phyloP scores from a whole-genome alignment of 1,140 invertebrate genomes.

The Octopus bimaculoides region DNA sequence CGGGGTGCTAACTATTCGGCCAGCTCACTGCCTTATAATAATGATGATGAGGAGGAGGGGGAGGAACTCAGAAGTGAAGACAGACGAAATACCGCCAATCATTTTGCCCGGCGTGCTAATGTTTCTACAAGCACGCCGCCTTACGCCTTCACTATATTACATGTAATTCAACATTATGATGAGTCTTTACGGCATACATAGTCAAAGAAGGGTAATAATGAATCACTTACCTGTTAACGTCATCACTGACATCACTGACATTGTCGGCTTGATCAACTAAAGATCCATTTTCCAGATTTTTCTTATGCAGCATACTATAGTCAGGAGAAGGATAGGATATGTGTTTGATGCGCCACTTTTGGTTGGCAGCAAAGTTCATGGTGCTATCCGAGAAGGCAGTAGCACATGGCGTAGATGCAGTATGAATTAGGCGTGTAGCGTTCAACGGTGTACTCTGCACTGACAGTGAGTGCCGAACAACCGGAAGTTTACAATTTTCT shows the following conservation, averaged over 20 bases:
- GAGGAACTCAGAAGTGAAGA: no score
- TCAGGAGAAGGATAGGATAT: conserved; percentile 3
- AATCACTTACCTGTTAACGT: neutral
- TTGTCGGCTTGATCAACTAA: conserved; percentile 1
- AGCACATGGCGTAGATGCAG: neutral
- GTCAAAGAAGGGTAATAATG: no score
- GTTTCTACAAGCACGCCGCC: no score
- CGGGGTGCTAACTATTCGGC: no score
- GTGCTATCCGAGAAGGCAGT: neutral
- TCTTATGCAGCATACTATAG: neutral
- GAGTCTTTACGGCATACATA: no score
- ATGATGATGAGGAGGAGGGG: no score
- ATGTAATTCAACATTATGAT: no score
- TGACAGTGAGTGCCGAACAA: neutral
- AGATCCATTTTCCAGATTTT: neutral
- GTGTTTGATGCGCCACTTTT: neutral
- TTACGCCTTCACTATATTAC: no score
- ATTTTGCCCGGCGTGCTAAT: no score
- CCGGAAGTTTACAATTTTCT: neutral
- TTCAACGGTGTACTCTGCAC: neutral
- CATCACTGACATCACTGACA: neutral
- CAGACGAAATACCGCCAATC: no score
- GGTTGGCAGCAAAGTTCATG: neutral
- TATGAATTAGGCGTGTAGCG: neutral
- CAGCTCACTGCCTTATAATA: no score